Conservation (phyloP, 2,888 invertebrate species). For the Pristionchus exspectatus region DNA sequence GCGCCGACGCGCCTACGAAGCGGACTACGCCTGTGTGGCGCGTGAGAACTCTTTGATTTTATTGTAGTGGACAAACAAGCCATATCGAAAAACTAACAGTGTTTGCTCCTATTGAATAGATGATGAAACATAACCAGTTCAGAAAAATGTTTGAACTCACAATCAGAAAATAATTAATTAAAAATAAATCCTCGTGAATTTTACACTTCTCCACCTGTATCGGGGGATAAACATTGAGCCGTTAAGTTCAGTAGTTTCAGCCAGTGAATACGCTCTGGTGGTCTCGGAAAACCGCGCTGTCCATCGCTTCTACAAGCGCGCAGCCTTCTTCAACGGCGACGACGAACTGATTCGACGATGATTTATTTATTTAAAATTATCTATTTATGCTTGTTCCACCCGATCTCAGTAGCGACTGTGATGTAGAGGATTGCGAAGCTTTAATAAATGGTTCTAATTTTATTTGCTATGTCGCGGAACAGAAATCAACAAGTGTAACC, state of each 20-base stretch:
- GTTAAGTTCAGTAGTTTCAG: conserved; percentile 55
- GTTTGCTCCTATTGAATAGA: not conserved
- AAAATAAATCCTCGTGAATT: no score
- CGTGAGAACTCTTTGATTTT: conserved; percentile 4
- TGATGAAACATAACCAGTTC: not conserved
- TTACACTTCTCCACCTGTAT: no score
- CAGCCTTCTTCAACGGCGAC: conserved; percentile 77
- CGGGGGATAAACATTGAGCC: no score
- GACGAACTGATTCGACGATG: conserved; percentile 64
- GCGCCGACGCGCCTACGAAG: conserved; percentile 25
- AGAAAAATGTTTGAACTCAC: not conserved
- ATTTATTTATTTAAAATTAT: not conserved
- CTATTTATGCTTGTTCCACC: not conserved
- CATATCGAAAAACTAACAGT: not conserved
- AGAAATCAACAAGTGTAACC: no score
- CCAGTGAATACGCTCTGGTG: conserved; percentile 43
- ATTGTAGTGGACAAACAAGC: not conserved
- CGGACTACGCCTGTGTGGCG: conserved; percentile 46
- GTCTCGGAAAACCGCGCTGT: conserved; percentile 62
- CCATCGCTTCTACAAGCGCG: conserved; percentile 65
- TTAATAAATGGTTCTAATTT: not conserved
- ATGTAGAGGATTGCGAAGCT: not conserved
- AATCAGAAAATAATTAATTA: not conserved
- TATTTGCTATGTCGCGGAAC: no score
- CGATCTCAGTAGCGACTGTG: conserved; percentile 43